Conservation (phyloP, 2,797 vertebrate species). For the Ammospiza maritima region DNA sequence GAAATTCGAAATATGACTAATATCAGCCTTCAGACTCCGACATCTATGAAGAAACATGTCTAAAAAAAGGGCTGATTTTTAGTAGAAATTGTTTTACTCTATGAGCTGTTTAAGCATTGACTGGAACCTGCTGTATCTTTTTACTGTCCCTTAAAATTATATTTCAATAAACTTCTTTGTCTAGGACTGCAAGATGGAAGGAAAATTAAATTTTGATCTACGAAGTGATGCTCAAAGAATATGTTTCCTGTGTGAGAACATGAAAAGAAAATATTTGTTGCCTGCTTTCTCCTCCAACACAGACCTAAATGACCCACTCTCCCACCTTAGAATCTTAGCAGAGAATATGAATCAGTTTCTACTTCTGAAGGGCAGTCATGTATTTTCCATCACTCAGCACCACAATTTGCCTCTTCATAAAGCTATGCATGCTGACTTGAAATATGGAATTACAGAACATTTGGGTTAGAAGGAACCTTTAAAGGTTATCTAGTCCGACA, state of each 20-base stretch:
- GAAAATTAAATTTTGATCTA: neutral
- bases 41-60: neutral
- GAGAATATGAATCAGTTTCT: neutral
- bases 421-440: neutral
- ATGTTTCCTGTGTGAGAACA: neutral
- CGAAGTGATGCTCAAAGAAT: neutral
- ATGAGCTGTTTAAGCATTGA: neutral
- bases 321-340: neutral
- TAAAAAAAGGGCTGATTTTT: neutral
- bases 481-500: neutral
- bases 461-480: neutral
- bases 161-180: neutral
- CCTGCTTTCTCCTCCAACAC: neutral
- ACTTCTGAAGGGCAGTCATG: neutral
- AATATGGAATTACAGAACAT: neutral
- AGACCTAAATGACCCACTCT: neutral
- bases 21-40: neutral
- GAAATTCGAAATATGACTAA: neutral
- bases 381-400: neutral
- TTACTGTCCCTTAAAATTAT: neutral
- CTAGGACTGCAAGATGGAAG: neutral
- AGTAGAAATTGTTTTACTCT: neutral
- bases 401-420: neutral
- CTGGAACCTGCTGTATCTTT: neutral
- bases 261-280: neutral